Conservation (phyloP, 30 jellyfish, hydroid and myxozoan genomes). For the Aurelia aurita region DNA sequence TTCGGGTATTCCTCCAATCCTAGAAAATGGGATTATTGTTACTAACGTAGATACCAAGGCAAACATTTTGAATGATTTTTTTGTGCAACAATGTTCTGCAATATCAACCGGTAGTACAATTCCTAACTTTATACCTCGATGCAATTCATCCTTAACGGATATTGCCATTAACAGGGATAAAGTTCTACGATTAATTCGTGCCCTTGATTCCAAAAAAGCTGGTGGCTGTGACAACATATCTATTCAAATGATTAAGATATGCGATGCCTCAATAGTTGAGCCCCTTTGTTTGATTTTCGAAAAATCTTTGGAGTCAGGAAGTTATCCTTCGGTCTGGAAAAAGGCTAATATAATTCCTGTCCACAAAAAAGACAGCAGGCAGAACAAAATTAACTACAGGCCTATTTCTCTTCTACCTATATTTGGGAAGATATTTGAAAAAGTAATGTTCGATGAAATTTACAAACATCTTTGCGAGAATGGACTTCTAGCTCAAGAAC, state of each 20-base stretch:
- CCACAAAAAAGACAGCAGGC: conserved; percentile 64
- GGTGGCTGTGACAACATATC: conserved; percentile 63
- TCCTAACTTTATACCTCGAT: conserved; percentile 9
- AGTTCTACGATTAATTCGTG: conserved; percentile 23
- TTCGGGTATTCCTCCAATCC: conserved; percentile 46
- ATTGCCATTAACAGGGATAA: conserved; percentile 22
- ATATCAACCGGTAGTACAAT: conserved; percentile 33
- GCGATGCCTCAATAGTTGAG: too few species aligned
- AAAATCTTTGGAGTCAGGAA: conserved; percentile 23
- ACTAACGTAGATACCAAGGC: conserved; percentile 47
- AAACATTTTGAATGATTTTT: conserved; percentile 23
- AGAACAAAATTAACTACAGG: conserved; percentile 1
- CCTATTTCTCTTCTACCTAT: too few species aligned
- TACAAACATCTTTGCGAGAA: conserved; percentile 44
- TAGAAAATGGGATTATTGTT: conserved; percentile 26
- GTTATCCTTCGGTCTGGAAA: conserved; percentile 51
- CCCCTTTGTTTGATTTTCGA: conserved; percentile 47
- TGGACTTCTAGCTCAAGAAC: conserved; percentile 20
- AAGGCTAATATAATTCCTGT: conserved; percentile 58
- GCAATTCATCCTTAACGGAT: conserved; percentile 8
- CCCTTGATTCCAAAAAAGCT: conserved; percentile 52
- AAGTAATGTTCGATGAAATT: conserved; percentile 21
- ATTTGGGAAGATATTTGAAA: conserved; percentile 70
- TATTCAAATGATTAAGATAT: conserved; percentile 55
- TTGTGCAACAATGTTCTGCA: conserved; percentile 54